Percentiles rank a stretch among this genome's conserved stretches.
phyloP scores from a whole-genome alignment of 2,797 vertebrate species.

The Prionace glauca region DNA sequence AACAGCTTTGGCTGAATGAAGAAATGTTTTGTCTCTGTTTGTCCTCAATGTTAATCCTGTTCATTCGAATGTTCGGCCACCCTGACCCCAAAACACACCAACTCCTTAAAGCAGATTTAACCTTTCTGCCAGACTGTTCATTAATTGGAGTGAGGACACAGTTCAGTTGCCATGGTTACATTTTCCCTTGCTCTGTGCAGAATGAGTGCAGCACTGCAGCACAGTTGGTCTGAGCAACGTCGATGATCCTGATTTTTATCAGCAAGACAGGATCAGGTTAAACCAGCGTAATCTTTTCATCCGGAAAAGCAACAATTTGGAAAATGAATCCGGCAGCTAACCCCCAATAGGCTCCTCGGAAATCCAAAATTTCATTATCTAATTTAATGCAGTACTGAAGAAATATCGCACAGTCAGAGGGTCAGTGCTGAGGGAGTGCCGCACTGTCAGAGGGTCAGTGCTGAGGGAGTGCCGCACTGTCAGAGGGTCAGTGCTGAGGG shows the following conservation, averaged over 20 bases:
- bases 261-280: no score
- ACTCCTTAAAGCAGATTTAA: neutral
- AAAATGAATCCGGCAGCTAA: neutral
- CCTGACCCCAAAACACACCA: neutral
- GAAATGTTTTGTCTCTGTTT: neutral
- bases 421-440: no score
- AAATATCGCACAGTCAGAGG: no score
- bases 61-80: neutral
- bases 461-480: no score
- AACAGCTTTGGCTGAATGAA: neutral
- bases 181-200: neutral
- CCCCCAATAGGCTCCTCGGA: no score
- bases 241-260: no score
- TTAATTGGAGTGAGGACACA: neutral
- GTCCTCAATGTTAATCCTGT: neutral
- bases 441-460: no score
- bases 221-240: no score
- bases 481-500: no score
- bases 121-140: neutral
- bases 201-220: neutral
- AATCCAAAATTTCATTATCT: no score
- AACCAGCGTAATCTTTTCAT: no score
- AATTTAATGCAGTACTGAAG: no score
- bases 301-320: neutral
- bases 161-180: neutral